Evolutionary conservation across 2,888 invertebrate genomes (phyloP), one percentile per base, ranked within the genome.

Genomic region (Hyalella azteca): DNA sequence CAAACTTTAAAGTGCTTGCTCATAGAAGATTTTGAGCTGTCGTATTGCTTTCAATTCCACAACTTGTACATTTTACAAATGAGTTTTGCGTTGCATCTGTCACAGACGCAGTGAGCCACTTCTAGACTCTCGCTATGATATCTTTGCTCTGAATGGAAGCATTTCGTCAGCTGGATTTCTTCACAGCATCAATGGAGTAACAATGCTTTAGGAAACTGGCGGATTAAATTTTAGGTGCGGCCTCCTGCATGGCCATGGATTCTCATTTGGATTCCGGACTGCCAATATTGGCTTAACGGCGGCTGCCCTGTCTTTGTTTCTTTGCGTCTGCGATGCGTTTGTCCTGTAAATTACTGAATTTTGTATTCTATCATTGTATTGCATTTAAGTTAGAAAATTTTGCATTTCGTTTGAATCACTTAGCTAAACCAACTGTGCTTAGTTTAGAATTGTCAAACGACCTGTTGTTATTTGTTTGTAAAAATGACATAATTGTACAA

Each of bases 1-100:
- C 66, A 66, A 66, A 66, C 66, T 66, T 66, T 66, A 22, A 29
- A 66, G 66, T 66, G 66, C 66, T 66, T 66, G 66, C 66, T 66
- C 66, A 66, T 66, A 19, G 66, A 66, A 66, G 66, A 66, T 7
- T 66, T 66, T 15, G 66, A 66, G 66, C 66, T 66, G 66, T 36
- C 36, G 66, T 36, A 66, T 19, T 66, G 66, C 66, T 66, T 54
- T 54, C 54, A 54, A 5, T 29, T 54, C 29, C 54, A 26, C 54
- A 54, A 29, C 54, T 22, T 54, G 26, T 54, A 22, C 54, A 54
- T 54, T 22, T 54, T 26, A 26, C 26, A 22, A 54, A 54, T 54
- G 54, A 54, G 22, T 54, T n/a, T n/a, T n/a, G n/a, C n/a, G n/a
- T n/a, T n/a, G n/a, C n/a, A n/a, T n/a, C n/a, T n/a, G n/a, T n/a